A percentile compares a stretch with the other conserved stretches of the same genome.
Conservation (phyloP, 64 coral and sea anemone species). For the Cladopsammia gracilis region DNA sequence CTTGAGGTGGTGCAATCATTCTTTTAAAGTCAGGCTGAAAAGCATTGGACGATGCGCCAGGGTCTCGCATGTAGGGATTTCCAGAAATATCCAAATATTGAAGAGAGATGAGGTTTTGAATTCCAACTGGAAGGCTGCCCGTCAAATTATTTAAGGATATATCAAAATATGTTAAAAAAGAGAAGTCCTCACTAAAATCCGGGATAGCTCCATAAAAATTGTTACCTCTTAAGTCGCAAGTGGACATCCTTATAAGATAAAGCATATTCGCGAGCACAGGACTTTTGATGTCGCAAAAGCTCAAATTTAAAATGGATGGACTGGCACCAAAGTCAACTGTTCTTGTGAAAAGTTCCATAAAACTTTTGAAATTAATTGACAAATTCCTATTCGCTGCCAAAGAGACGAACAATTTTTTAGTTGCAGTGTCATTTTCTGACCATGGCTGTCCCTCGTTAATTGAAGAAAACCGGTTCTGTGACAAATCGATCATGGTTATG, state of each 20-base stretch:
- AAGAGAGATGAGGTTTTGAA: conserved; percentile 9
- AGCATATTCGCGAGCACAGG: conserved; percentile 12
- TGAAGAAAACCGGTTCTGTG: conserved; percentile 48
- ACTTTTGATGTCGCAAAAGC: conserved; percentile 48
- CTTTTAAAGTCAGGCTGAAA: conserved; percentile 16
- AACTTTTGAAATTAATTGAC: conserved; percentile 52
- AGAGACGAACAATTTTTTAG: neutral
- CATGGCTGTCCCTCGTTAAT: conserved; percentile 40
- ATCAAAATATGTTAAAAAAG: conserved; percentile 26
- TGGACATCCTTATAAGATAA: neutral
- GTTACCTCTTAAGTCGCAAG: conserved; percentile 54
- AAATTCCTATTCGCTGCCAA: conserved; percentile 59
- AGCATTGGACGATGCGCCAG: neutral
- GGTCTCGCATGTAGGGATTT: conserved; percentile 24
- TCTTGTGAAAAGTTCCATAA: neutral
- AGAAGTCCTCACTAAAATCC: too few species aligned
- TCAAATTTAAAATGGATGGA: conserved; percentile 42
- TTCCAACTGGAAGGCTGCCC: conserved; percentile 38
- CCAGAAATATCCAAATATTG: conserved; percentile 70
- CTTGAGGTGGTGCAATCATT: conserved; percentile 18
- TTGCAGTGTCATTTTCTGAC: neutral
- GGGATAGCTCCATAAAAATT: conserved; percentile 47
- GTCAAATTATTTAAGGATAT: conserved; percentile 42
- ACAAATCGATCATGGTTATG: too few species aligned
- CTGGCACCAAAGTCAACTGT: neutral